Base-by-base conservation (phyloP, 2,113 vertebrate genomes). In the Bujurquina vittata region DNA sequence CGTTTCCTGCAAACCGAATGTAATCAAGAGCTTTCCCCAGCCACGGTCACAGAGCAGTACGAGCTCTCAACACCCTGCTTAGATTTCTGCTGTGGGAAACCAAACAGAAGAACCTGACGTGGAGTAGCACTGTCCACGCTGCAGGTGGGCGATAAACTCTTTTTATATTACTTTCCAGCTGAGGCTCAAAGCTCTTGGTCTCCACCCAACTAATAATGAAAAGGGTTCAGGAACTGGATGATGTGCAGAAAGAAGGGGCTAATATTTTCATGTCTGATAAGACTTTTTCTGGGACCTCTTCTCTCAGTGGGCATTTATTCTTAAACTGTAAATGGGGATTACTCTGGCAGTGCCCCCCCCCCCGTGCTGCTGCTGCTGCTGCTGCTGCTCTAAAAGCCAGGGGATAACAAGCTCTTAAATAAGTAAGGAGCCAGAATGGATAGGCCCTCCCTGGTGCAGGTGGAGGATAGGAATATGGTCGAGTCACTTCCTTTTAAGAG, bases 361-460 rank as follows among this genome's bases (percentile, higher is more conserved):
- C 61, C 52, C 75, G 31, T 26, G 26, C 26, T 26, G 4, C 37
- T 26, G 26, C 26, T 26, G 4, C 12, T 61, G 33, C 43, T 40
- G 57, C 43, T 11, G 54, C 78, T 29, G 54, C 60, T 78, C 33
- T 75, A 55, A 85, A 77, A 35, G 56, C 83, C 81, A 76, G 20
- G 74, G 60, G 62, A 84, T 87, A 83, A 80, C 83, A 83, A 81
- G 81, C 87, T 89, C 61, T 89, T 90, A 84, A 92, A 93, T 91
- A 93, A 90, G 90, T 91, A 37, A 91, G 74, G 84, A 85, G 56
- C 11, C 81, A 76, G 65, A 87, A 85, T 75, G 79, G 86, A 86
- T 84, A 35, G 81, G 56, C 73, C 63, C 43, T 75, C 84, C 63
- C 69, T 58, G 12, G 74, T 88, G 81, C 18, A 81, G 20, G n/a